phyloP scores from a whole-genome alignment of 1,140 invertebrate species.

The Trachymyrmex septentrionalis region DNA sequence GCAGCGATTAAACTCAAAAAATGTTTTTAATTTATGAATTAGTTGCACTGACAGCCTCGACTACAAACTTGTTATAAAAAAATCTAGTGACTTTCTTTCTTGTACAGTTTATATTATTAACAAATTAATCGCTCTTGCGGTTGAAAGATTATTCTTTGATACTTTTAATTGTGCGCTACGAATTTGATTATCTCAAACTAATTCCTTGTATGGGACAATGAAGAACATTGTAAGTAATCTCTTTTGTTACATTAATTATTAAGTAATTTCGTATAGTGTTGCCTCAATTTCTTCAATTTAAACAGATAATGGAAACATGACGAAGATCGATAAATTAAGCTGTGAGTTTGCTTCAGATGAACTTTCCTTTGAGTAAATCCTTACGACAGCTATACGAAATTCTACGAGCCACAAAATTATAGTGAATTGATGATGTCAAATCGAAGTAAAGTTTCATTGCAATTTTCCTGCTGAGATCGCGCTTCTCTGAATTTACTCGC shows the following conservation, averaged over 20 bases:
- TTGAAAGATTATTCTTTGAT: neutral
- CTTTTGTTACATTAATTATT: constrained; percentile 9
- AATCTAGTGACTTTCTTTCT: neutral
- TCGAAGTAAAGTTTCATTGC: constrained; percentile 22
- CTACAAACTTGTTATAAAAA: neutral
- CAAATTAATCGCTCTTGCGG: constrained; percentile 1
- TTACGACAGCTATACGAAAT: constrained; percentile 29
- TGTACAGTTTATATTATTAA: neutral
- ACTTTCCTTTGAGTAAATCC: neutral
- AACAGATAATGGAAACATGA: neutral
- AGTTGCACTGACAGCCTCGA: neutral
- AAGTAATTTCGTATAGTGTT: neutral
- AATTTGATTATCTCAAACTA: neutral
- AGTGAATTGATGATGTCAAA: constrained; percentile 31
- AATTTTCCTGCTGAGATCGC: constrained; percentile 14
- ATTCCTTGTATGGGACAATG: neutral
- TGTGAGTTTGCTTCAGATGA: constrained; percentile 4
- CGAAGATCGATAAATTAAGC: neutral
- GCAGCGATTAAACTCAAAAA: neutral
- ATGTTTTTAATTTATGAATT: constrained; percentile 15
- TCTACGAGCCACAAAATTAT: constrained; percentile 54
- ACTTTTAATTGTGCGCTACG: neutral
- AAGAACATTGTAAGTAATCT: neutral
- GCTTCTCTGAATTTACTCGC: constrained; percentile 12
- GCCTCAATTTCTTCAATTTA: neutral